Conservation (phyloP, 2,888 invertebrate genomes). For the Meganola albula region DNA sequence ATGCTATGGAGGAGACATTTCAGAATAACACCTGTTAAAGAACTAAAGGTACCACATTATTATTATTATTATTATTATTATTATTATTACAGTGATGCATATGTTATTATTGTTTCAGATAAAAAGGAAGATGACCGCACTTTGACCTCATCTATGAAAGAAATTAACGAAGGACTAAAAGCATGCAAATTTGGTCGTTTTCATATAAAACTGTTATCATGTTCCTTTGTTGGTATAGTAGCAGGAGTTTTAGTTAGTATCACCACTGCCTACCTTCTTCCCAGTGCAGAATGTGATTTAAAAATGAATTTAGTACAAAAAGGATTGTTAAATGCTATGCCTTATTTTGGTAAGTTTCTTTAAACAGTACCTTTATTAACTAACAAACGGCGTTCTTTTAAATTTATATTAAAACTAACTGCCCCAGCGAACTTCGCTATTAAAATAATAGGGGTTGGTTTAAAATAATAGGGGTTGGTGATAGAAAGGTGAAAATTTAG, state of each 20-base stretch:
- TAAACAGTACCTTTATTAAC: too few species aligned
- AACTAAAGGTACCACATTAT: too few species aligned
- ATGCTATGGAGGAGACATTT: too few species aligned
- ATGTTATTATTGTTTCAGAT: constrained; percentile 29
- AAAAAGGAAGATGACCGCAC: constrained; percentile 25
- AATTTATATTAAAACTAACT: too few species aligned
- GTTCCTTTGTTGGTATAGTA: constrained; percentile 36
- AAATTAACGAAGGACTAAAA: constrained; percentile 48
- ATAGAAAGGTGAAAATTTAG: too few species aligned
- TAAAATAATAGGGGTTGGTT: too few species aligned
- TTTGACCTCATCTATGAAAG: constrained; percentile 44
- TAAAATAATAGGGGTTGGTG: too few species aligned
- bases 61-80: too few species aligned
- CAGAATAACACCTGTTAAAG: too few species aligned
- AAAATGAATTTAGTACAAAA: constrained; percentile 52
- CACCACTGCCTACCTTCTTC: constrained; percentile 47
- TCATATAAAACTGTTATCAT: constrained; percentile 40
- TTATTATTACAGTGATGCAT: too few species aligned
- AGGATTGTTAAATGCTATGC: constrained; percentile 52
- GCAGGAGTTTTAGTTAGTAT: constrained; percentile 41
- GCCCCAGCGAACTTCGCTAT: too few species aligned
- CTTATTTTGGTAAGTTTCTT: constrained; percentile 48
- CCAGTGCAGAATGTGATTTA: constrained; percentile 59
- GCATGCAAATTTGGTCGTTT: constrained; percentile 52
- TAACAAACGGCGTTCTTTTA: too few species aligned